Evolutionary conservation across 2,113 vertebrate species (phyloP).

Genomic region (Bostrychus sinensis): DNA sequence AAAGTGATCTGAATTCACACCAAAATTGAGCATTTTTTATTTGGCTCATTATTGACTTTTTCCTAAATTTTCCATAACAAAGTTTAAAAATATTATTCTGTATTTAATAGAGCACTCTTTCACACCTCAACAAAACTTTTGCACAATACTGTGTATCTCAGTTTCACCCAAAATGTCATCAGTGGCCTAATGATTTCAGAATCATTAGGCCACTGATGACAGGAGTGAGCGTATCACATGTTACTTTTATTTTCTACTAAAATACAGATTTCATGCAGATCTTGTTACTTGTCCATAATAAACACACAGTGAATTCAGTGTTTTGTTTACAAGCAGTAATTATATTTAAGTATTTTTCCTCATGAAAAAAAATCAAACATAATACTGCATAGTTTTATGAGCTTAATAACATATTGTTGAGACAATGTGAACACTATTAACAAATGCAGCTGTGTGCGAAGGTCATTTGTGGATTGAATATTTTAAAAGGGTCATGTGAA

Average conservation of each 20-base stretch:
- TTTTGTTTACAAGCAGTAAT: too few relatives aligned
- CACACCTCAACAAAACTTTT: too few relatives aligned
- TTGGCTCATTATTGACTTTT: background rate
- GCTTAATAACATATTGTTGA: background rate
- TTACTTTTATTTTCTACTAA: slow-evolving; percentile 73
- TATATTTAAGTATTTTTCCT: too few relatives aligned
- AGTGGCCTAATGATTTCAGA: too few relatives aligned
- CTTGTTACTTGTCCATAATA: slow-evolving; percentile 68
- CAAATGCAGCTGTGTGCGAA: background rate
- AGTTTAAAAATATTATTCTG: background rate
- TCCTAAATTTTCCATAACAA: background rate
- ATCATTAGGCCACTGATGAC: too few relatives aligned
- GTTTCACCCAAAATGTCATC: too few relatives aligned
- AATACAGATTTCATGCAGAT: slow-evolving; percentile 70
- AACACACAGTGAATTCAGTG: slow-evolving; percentile 53
- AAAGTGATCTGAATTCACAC: background rate
- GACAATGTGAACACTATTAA: background rate
- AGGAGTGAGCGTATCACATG: slow-evolving; percentile 34
- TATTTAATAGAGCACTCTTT: too few relatives aligned
- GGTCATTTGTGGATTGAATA: background rate
- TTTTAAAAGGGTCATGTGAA: background rate
- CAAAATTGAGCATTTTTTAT: background rate
- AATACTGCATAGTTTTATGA: background rate
- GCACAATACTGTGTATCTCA: too few relatives aligned
- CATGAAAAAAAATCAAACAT: too few relatives aligned